Evolutionary conservation across 2,888 invertebrate species (phyloP).

Genomic region (Agriotes lineatus): DNA sequence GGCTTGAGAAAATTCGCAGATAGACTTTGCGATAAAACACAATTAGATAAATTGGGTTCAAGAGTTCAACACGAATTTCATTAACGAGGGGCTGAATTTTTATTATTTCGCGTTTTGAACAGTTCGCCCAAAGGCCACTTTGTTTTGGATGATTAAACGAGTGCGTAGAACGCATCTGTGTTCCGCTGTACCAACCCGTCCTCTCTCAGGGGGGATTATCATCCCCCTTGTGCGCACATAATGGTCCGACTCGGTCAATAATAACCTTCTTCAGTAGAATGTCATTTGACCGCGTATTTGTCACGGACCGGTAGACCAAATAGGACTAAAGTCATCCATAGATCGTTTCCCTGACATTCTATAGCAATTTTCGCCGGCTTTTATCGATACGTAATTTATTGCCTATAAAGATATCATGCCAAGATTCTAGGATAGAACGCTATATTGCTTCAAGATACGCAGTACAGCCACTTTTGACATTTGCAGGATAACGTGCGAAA

Average conservation of each 20-base stretch:
- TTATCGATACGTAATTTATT: constrained; percentile 43
- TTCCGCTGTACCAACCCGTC: neutral
- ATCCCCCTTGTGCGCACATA: constrained; percentile 26
- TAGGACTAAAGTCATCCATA: constrained; percentile 24
- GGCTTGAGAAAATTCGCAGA: constrained; percentile 43
- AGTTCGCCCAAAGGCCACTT: neutral
- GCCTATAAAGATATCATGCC: constrained; percentile 40
- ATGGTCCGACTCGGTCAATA: constrained; percentile 28
- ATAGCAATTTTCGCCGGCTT: constrained; percentile 33
- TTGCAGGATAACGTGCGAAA: neutral
- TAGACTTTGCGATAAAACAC: constrained; percentile 43
- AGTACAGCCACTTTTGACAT: constrained; percentile 23
- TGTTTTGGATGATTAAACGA: constrained; percentile 23
- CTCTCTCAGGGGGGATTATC: constrained; percentile 28
- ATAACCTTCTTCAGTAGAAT: constrained; percentile 31
- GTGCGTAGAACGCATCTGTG: constrained; percentile 20
- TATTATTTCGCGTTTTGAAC: constrained; percentile 29
- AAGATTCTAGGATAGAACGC: constrained; percentile 31
- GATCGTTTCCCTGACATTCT: constrained; percentile 30
- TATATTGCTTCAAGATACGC: constrained; percentile 23
- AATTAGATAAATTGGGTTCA: constrained; percentile 44
- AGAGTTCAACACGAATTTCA: constrained; percentile 39
- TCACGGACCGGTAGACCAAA: constrained; percentile 35
- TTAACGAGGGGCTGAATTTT: constrained; percentile 32
- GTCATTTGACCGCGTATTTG: constrained; percentile 39